phyloP scores from a whole-genome alignment of 2,797 vertebrate genomes.

The Picus viridis region DNA sequence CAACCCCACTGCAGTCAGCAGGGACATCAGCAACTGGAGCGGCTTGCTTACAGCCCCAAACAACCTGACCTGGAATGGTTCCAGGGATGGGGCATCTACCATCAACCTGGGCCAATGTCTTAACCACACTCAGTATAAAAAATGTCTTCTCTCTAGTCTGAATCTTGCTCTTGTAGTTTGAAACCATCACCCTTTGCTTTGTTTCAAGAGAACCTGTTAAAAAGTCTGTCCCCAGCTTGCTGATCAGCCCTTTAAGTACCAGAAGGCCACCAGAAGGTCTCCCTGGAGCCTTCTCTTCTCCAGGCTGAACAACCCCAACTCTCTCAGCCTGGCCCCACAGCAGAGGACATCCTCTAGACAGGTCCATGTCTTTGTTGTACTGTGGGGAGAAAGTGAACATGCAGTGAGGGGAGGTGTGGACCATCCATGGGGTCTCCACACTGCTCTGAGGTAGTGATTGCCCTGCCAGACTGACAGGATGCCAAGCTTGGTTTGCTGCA shows the following conservation, averaged over 20 bases:
- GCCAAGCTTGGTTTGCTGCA: background rate
- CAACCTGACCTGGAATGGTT: background rate
- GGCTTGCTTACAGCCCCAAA: background rate
- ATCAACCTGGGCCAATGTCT: background rate
- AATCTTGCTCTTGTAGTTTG: background rate
- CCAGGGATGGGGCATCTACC: background rate
- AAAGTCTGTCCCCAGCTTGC: background rate
- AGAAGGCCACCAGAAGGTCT: background rate
- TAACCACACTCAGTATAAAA: background rate
- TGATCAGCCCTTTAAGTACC: background rate
- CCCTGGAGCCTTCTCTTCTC: background rate
- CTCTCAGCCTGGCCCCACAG: background rate
- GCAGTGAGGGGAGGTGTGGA: background rate
- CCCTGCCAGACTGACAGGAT: rapidly evolving
- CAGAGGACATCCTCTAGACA: background rate
- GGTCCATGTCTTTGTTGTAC: background rate
- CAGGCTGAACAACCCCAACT: background rate
- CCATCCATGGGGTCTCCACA: rapidly evolving
- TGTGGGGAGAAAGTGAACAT: background rate
- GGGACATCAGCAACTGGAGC: background rate
- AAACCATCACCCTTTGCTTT: background rate
- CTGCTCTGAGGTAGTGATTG: rapidly evolving
- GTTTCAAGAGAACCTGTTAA: background rate
- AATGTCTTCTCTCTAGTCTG: background rate
- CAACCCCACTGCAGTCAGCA: background rate